phyloP scores from a whole-genome alignment of 2,113 vertebrate species.

The Panthera uncia region DNA sequence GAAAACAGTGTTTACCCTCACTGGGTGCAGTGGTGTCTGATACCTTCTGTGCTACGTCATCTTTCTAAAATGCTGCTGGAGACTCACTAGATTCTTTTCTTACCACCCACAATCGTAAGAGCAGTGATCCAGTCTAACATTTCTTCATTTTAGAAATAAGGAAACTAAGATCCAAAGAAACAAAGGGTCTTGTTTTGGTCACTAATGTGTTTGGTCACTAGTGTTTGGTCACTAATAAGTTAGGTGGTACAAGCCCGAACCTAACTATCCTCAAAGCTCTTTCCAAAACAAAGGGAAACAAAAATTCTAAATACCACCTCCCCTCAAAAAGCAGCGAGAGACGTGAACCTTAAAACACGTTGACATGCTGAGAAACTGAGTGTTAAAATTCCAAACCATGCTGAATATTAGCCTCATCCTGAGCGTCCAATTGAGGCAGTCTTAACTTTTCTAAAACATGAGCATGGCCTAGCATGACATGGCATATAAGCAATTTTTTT shows the following conservation, averaged over 20 bases:
- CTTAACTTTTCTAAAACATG: not conserved
- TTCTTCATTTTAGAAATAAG: not conserved
- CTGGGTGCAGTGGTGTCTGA: not conserved
- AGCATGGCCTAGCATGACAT: conserved; percentile 66
- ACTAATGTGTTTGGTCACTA: not conserved
- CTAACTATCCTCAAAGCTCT: not conserved
- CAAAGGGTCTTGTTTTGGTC: not conserved
- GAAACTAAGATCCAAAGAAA: conserved; percentile 28
- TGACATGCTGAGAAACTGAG: not conserved
- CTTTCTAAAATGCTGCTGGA: not conserved
- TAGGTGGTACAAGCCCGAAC: not conserved
- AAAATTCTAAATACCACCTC: conserved; percentile 32
- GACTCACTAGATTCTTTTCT: not conserved
- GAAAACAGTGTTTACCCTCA: not conserved
- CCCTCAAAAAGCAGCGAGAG: not conserved
- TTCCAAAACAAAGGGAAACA: not conserved
- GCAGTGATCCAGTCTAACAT: not conserved
- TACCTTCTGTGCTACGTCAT: not conserved
- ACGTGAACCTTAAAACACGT: not conserved
- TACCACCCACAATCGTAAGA: not conserved
- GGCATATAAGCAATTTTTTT: conserved; percentile 37
- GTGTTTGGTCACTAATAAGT: not conserved
- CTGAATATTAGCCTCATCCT: not conserved
- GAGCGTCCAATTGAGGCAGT: not conserved
- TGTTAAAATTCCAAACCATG: not conserved